phyloP scores from a whole-genome alignment of 2,888 invertebrate genomes.

The Drosophila ezoana region DNA sequence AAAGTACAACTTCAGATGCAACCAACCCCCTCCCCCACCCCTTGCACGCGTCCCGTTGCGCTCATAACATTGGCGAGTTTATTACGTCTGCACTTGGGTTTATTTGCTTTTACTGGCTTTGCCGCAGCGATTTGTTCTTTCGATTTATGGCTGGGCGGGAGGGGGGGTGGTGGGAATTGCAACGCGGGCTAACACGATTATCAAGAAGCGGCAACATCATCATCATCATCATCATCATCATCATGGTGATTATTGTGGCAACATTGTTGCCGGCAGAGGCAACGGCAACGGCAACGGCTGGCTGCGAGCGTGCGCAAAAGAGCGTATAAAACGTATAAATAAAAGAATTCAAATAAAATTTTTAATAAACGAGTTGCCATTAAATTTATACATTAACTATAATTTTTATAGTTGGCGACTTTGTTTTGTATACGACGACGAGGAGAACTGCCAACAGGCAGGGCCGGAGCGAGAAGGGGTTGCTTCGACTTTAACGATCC shows the following conservation, averaged over 20 bases:
- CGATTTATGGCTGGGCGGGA: slow-evolving; percentile 69
- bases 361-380: slow-evolving; percentile 85
- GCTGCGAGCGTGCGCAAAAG: slow-evolving; percentile 70
- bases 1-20: slow-evolving; percentile 51
- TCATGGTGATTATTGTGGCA: slow-evolving; percentile 55
- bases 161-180: slow-evolving; percentile 32
- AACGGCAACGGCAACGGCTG: slow-evolving; percentile 26
- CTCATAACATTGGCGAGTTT: slow-evolving; percentile 78
- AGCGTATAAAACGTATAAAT: slow-evolving; percentile 80
- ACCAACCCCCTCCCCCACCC: not conserved
- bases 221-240: too few relatives aligned
- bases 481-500: slow-evolving; percentile 65
- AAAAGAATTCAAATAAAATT: slow-evolving; percentile 84
- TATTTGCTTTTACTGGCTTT: slow-evolving; percentile 81
- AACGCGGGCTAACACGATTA: slow-evolving; percentile 44
- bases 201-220: slow-evolving; percentile 30
- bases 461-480: not conserved
- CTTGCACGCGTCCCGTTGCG: slow-evolving; percentile 12
- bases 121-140: slow-evolving; percentile 82
- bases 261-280: slow-evolving; percentile 73
- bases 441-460: not conserved
- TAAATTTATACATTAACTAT: slow-evolving; percentile 85
- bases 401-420: slow-evolving; percentile 82
- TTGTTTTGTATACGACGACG: slow-evolving; percentile 68
- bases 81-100: slow-evolving; percentile 82